Base-by-base conservation (phyloP, 2,113 vertebrate genomes). In the Centropus bengalensis region DNA sequence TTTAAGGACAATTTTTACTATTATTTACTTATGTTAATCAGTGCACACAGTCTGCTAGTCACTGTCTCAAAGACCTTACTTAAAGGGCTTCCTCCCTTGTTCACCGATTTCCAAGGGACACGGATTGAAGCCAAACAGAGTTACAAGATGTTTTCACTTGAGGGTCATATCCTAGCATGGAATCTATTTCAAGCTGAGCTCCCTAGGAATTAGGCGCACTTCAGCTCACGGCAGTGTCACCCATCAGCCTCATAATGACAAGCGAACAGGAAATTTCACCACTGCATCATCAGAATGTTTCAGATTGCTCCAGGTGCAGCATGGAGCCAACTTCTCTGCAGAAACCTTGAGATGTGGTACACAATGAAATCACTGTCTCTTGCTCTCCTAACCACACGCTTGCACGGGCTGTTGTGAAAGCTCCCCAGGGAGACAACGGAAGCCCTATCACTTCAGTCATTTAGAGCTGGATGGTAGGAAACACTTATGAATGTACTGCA, bases 231-330 rank as follows among this genome's bases (percentile, higher is more conserved):
- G 40, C 60, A 52, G 64, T 66, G 88, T 71, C 92, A 51, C 66
- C 84, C 79, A 23, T 86, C 90, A 83, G 47, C 82, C 68, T 90
- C 77, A 92, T 12, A 58, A 88, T 89, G 82, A 93, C 79, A 95
- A 91, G 66, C 5, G 81, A 87, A 70, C 74, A 93, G 93, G 76
- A 96, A 94, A 95, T 93, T 74, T 94, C 93, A 86, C 40, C 91
- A 36, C 54, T 70, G 82, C 21, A 0, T 83, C 86, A 79, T 92
- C 88, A 95, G 87, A 62, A 71, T n/a, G 76, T 77, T 94, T 91
- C 77, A 95, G 44, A 56, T 60, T 63, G 47, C 60, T 83, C 90
- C 88, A 95, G 79, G 88, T 78, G 74, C 83, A 84, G 54, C 66
- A 13, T 5, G 59, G 38, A 94, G 91, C 76, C 69, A 91, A 13